Percentiles rank a stretch among this genome's conserved stretches.
Conservation (phyloP, 2,888 invertebrate genomes). For the Auanema sp. region DNA sequence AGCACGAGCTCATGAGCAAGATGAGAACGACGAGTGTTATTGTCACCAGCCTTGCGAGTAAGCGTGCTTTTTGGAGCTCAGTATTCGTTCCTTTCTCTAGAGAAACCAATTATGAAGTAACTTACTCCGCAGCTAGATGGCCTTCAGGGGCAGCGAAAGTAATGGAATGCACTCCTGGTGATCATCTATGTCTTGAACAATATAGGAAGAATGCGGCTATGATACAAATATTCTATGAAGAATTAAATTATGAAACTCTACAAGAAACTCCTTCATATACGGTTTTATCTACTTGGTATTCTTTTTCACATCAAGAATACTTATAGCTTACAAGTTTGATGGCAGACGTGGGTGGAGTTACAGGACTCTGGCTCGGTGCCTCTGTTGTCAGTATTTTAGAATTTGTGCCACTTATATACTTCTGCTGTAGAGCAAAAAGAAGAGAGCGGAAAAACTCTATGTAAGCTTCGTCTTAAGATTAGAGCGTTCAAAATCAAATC, state of each 20-base stretch:
- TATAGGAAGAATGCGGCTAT: slow-evolving; percentile 63
- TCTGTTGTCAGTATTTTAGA: slow-evolving; percentile 60
- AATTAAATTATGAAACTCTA: slow-evolving; percentile 63
- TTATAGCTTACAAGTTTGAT: slow-evolving; percentile 49
- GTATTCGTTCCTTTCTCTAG: slow-evolving; percentile 27
- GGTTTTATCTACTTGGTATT: slow-evolving; percentile 19
- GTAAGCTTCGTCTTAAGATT: slow-evolving; percentile 6
- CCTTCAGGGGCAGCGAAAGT: slow-evolving; percentile 63
- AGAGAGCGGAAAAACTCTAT: slow-evolving; percentile 32
- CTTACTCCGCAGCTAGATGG: slow-evolving; percentile 64
- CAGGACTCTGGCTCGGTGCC: slow-evolving; percentile 62
- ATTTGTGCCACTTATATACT: slow-evolving; percentile 50
- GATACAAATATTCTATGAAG: slow-evolving; percentile 64
- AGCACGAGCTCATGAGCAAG: slow-evolving; percentile 44
- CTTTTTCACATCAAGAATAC: neutral
- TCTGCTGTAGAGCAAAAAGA: slow-evolving; percentile 44
- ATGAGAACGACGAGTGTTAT: slow-evolving; percentile 48
- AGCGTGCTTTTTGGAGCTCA: slow-evolving; percentile 9
- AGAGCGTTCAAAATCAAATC: neutral
- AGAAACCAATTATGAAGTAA: slow-evolving; percentile 63
- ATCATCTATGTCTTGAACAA: slow-evolving; percentile 60
- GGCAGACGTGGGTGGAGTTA: slow-evolving; percentile 62
- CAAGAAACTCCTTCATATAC: slow-evolving; percentile 60
- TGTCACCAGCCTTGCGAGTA: slow-evolving; percentile 63
- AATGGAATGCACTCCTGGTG: slow-evolving; percentile 59